Base-by-base conservation (phyloP, 1,140 invertebrate species). In the Drosophila elegans region DNA sequence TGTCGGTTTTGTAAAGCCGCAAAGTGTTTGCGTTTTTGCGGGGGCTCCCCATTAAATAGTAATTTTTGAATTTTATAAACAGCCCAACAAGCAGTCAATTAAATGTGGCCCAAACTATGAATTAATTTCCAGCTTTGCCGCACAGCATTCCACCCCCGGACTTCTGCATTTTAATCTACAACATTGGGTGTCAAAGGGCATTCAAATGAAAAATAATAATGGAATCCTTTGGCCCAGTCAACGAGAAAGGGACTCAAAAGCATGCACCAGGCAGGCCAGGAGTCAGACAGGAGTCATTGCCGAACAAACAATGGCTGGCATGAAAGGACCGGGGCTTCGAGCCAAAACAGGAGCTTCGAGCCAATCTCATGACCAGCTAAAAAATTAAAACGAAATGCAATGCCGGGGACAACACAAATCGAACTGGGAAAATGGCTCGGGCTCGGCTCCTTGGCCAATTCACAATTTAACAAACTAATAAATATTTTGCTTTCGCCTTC, bases 391-490 rank as follows among this genome's bases (percentile, higher is more conserved):
- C 45, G 16, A 52, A 69, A 56, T 34, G 44, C 45, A 45, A 45
- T 62, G 16, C 41, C 36, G 44, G 48, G 27, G 51, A 49, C 21
- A 27, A 32, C 52, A 45, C 59, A 53, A 79, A 78, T 62, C 80
- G 72, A 84, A 84, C 44, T 54, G 68, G 62, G 73, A 66, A 79
- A 55, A 46, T 61, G 55, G 56, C 66, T 29, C 51, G 46, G 34
- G 54, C 68, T 71, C 66, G 34, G 54, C 68, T 71, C 66, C 68
- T 71, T 71, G 74, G 80, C 74, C 80, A 90, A 90, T 91, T 91
- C 88, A 91, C 88, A 88, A 91, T 91, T 91, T 91, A 91, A 91
- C 88, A 91, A 90, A 91, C 88, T 91, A 91, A 91, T 91, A 91
- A 91, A 91, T 91, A 91, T 91, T 88, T 78, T 76, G 73, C 73